Base-by-base conservation (phyloP, 37 sponge, comb jelly and placozoan genomes). In the Ephydatia muelleri region DNA sequence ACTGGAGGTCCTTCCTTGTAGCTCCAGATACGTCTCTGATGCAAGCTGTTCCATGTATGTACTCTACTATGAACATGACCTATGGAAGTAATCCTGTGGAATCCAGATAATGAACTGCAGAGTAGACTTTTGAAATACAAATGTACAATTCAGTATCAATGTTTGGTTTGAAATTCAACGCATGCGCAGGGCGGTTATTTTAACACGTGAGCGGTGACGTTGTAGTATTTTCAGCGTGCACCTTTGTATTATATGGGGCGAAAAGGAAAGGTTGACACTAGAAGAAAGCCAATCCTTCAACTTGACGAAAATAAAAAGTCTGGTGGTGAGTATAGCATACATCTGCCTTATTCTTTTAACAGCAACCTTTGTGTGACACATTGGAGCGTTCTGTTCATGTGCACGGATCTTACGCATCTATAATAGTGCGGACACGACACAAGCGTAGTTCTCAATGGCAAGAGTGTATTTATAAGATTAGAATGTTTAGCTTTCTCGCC, bases 21-120 rank as follows among this genome's bases (percentile, higher is more conserved):
- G 76, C 43, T 72, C 48, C 64, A 32, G 87, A 81, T 47, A 47
- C 49, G 26, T 34, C 81, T 19, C 68, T 81, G 25, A 36, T 81
- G 39, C 72, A 87, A 27, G 43, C 82, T 35, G 87, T 87, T 35
- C 87, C 87, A 25, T 25, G 38, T 33, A 87, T 87, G 87, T 87
- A 87, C 70, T 26, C 80, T 0, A 80, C 75, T n/a, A 34, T 48
- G 34, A 87, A 87, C 87, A 80, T 27, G 66, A 47, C 72, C 0
- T 87, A 87, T 49, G 87, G 87, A 32, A 73, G n/a, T 9, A 12
- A 67, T 25, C 38, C 80, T 1, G 9, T 57, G 57, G 57, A 57
- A 21, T 16, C 57, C 16, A 57, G 57, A 57, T 57, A 57, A 21
- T 57, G 57, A 57, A 19, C 16, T 57, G 57, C 16, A 57, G 19